phyloP scores from a whole-genome alignment of 2,888 invertebrate genomes.

The Tanytarsus gracilentus region DNA sequence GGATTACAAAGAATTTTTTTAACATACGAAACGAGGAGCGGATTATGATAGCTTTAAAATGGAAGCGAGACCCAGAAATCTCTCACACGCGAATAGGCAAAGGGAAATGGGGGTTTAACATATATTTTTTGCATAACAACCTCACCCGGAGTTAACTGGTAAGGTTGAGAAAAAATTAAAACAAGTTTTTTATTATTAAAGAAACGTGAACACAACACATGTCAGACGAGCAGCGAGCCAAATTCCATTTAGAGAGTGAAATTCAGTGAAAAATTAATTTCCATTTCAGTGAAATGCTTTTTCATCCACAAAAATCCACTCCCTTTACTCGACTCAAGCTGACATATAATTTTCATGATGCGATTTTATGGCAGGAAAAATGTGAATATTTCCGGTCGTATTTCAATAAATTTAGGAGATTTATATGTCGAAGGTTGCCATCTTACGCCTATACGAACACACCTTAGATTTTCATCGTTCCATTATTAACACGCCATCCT shows the following conservation, averaged over 20 bases:
- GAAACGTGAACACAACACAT: no score
- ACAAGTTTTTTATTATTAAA: no score
- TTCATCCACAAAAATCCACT: neutral
- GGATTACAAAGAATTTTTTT: neutral
- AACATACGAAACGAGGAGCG: neutral
- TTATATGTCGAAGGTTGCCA: no score
- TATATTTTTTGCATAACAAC: no score
- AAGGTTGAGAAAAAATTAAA: no score
- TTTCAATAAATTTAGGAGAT: neutral
- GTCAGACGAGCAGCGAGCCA: no score
- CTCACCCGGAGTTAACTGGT: no score
- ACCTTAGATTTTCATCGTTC: no score
- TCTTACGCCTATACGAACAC: no score
- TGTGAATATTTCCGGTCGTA: neutral
- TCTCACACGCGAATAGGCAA: neutral
- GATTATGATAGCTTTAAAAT: neutral
- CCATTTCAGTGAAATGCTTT: constrained; percentile 7
- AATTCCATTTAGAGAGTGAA: neutral
- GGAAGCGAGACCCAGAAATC: neutral
- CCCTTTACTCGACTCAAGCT: neutral
- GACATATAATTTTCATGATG: constrained; percentile 4
- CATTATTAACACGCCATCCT: no score
- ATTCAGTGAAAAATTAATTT: constrained; percentile 16
- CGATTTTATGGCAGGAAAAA: neutral
- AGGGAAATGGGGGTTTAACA: no score